Conservation (phyloP, 2,888 invertebrate genomes). For the Drosophila engyochracea region DNA sequence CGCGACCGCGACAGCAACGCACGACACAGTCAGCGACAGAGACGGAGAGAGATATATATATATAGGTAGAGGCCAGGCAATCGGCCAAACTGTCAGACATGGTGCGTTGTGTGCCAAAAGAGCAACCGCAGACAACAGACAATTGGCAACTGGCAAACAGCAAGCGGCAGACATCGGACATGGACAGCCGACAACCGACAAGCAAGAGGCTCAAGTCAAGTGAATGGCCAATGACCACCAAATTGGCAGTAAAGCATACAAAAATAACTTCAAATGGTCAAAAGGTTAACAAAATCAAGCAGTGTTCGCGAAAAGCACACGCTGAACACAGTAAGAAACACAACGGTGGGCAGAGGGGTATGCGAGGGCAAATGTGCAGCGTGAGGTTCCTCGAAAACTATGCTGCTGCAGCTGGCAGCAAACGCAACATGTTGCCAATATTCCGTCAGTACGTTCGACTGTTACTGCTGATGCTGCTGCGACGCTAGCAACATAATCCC, state of each 20-base stretch:
- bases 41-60: constrained; percentile 13
- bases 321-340: constrained; percentile 9
- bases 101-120: constrained; percentile 78
- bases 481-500: constrained; percentile 72
- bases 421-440: constrained; percentile 74
- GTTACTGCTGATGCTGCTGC: constrained; percentile 30
- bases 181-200: constrained; percentile 44
- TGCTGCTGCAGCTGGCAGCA: constrained; percentile 61
- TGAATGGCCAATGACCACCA: constrained; percentile 82
- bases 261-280: constrained; percentile 81
- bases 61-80: constrained; percentile 57
- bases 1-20: constrained; percentile 63
- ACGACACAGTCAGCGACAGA: constrained; percentile 20
- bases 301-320: constrained; percentile 56
- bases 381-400: constrained; percentile 34
- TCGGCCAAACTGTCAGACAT: constrained; percentile 75
- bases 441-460: constrained; percentile 63
- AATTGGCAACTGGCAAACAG: constrained; percentile 40
- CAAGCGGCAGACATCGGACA: constrained; percentile 50
- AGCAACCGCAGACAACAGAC: constrained; percentile 62
- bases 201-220: constrained; percentile 79
- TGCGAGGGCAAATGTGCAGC: constrained; percentile 4
- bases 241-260: constrained; percentile 82
- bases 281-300: constrained; percentile 82
- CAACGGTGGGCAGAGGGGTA: not conserved